phyloP scores from a whole-genome alignment of 1,140 invertebrate species.

The Euwallacea fornicatus region DNA sequence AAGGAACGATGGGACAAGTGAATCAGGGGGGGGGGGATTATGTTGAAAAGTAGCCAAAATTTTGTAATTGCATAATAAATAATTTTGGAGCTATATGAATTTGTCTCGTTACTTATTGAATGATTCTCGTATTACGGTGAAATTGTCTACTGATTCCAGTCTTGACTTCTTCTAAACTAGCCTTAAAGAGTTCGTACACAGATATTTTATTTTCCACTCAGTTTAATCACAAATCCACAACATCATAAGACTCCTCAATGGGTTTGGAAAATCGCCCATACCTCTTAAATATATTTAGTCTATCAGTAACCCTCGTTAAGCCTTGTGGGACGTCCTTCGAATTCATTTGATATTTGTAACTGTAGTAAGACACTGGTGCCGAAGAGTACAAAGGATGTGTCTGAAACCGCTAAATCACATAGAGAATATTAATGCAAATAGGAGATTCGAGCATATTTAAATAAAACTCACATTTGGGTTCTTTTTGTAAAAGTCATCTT shows the following conservation, averaged over 20 bases:
- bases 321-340: constrained; percentile 13
- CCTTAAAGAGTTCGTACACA: not conserved
- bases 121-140: too few species aligned
- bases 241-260: constrained; percentile 6
- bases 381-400: constrained; percentile 25
- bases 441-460: not conserved
- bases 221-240: constrained; percentile 14
- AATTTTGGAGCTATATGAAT: too few species aligned
- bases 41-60: too few species aligned
- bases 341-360: constrained; percentile 19
- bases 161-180: too few species aligned
- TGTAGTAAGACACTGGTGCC: constrained; percentile 22
- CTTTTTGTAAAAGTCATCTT: constrained; percentile 23
- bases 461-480: constrained; percentile 11
- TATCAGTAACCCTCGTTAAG: constrained; percentile 10
- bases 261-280: constrained; percentile 25
- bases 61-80: too few species aligned
- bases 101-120: too few species aligned
- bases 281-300: constrained; percentile 20
- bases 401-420: constrained; percentile 4
- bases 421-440: not conserved
- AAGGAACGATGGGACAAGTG: too few species aligned
- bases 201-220: not conserved
- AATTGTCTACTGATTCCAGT: too few species aligned
- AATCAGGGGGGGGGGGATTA: too few species aligned